These are phyloP conservation scores for Thomomys bottae DNA, from an alignment of 2,113 vertebrate species.

Conservation along the genomic window DNA sequence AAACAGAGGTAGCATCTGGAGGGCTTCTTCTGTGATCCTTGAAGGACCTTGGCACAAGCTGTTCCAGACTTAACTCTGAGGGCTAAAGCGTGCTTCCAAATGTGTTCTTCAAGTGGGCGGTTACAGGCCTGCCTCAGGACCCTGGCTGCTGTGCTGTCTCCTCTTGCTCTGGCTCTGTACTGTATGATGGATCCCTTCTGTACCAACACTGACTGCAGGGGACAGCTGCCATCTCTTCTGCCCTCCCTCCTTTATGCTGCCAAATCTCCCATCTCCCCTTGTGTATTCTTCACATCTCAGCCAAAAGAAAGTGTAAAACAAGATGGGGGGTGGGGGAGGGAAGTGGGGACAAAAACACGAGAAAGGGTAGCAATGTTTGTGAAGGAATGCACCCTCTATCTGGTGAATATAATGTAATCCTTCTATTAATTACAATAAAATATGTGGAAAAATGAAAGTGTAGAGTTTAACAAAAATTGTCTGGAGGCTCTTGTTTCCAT, in stretches of 20 bases:
- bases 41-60: background rate
- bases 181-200: background rate
- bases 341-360: too few relatives aligned
- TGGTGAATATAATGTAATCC: too few relatives aligned
- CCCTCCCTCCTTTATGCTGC: background rate
- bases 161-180: background rate
- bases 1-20: background rate
- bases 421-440: too few relatives aligned
- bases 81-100: background rate
- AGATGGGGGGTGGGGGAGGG: too few relatives aligned
- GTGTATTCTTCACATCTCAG: background rate
- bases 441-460: too few relatives aligned
- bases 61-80: background rate
- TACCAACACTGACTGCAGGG: background rate
- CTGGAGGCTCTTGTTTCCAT: too few relatives aligned
- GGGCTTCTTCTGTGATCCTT: background rate
- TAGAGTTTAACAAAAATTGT: background rate
- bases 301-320: background rate
- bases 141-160: accelerated
- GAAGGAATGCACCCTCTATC: too few relatives aligned
- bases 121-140: background rate
- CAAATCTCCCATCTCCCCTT: background rate
- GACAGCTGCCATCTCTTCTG: background rate
- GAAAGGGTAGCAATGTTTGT: too few relatives aligned
- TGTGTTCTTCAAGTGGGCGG: background rate